Conservation (phyloP, 2,113 vertebrate genomes). For the Heterotis niloticus region DNA sequence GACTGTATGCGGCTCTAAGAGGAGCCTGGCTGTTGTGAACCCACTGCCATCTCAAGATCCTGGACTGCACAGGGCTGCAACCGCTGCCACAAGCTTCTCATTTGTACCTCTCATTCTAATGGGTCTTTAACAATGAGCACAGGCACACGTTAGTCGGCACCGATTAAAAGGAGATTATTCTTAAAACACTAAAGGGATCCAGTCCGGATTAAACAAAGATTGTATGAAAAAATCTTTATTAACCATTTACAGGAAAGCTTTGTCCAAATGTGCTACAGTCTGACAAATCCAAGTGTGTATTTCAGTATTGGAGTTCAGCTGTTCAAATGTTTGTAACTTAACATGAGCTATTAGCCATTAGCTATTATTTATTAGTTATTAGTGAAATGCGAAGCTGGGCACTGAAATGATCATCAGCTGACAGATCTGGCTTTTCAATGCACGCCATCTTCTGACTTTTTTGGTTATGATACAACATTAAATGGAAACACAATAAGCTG, state of each 20-base stretch:
- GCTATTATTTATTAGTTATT: too few relatives aligned
- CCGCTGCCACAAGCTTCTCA: neutral
- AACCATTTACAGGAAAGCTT: neutral
- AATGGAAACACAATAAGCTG: slow-evolving; percentile 8
- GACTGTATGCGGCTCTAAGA: neutral
- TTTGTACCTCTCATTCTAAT: neutral
- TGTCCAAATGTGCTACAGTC: neutral
- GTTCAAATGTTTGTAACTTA: too few relatives aligned
- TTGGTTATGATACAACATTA: neutral
- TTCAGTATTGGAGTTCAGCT: too few relatives aligned
- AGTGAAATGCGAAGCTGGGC: too few relatives aligned
- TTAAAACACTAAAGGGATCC: neutral
- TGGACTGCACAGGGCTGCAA: neutral
- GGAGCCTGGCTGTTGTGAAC: neutral
- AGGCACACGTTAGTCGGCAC: neutral
- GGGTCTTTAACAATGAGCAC: neutral
- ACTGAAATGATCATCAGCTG: too few relatives aligned
- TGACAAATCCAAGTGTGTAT: too few relatives aligned
- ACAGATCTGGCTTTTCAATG: too few relatives aligned
- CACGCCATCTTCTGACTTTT: too few relatives aligned
- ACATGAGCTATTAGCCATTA: too few relatives aligned
- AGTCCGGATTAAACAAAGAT: neutral
- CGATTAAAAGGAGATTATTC: neutral
- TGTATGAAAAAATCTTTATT: neutral
- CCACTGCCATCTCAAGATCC: neutral